Conservation (phyloP, 1,140 invertebrate species). For the Steinernema feltiae region DNA sequence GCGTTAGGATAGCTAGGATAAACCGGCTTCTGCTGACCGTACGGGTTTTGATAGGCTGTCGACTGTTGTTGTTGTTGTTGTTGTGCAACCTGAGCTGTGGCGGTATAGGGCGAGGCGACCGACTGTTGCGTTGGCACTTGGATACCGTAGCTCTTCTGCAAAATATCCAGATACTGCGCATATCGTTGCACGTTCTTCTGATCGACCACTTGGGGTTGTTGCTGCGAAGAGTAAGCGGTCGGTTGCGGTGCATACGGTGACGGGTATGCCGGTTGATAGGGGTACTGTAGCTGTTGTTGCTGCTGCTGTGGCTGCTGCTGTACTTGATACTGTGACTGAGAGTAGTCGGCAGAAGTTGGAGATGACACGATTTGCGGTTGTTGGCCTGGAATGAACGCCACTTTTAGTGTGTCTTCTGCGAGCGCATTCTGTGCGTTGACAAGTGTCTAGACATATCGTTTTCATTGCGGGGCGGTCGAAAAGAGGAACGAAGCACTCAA, state of each 20-base stretch:
- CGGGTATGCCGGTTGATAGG: not conserved
- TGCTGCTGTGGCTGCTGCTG: constrained; percentile 24
- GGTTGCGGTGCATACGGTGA: constrained; percentile 11
- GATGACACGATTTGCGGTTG: not conserved
- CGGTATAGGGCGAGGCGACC: not conserved
- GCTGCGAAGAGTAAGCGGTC: not conserved
- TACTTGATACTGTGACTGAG: constrained; percentile 15
- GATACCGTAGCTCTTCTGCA: constrained; percentile 26
- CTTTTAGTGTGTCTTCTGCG: not conserved
- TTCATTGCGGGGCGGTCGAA: not conserved
- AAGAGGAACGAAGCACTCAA: not conserved
- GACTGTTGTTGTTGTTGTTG: constrained; percentile 26
- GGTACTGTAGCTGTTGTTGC: constrained; percentile 35
- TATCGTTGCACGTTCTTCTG: constrained; percentile 35
- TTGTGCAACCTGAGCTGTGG: constrained; percentile 12
- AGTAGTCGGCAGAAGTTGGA: not conserved
- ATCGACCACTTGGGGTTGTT: constrained; percentile 23
- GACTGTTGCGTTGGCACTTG: not conserved
- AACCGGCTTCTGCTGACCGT: constrained; percentile 18
- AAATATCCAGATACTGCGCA: constrained; percentile 37
- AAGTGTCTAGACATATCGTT: not conserved
- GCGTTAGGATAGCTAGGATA: constrained; percentile 11
- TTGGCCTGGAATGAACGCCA: not conserved
- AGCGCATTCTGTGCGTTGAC: not conserved
- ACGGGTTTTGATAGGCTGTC: constrained; percentile 16